Base-by-base conservation (phyloP, 2,113 vertebrate genomes). In the Odobenus rosmarus region DNA sequence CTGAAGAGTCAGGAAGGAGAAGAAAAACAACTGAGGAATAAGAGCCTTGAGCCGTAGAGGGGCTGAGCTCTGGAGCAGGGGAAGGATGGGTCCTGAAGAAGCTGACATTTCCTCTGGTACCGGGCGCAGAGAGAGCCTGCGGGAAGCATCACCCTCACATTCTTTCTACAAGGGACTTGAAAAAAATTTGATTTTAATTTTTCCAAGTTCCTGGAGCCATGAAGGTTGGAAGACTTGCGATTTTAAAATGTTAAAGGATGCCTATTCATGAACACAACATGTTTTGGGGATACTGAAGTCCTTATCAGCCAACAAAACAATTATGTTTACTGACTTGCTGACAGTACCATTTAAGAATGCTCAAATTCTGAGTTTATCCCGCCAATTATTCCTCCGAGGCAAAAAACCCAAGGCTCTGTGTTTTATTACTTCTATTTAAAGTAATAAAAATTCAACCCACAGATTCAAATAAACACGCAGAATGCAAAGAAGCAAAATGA, bases 401-500 rank as follows among this genome's bases (percentile, higher is more conserved):
- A 95, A 92, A 96, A 79, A n/a, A 16, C 49, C 26, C 88, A 53
- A 92, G 64, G 59, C 81, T 97, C 71, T 84, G 39, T 64, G 62
- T 88, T 94, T 96, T 90, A 97, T 88, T 92, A 59, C 84, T 88
- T 95, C 93, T 95, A 92, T 71, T 97, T 95, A 88, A 88, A 94
- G 97, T 74, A 97, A 93, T 86, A 97, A 90, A 96, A 96, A 88
- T n/a, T 85, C 96, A 92, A 46, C 72, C 42, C 90, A 79, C n/a
- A 71, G 84, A 90, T 94, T 90, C 80, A 90, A 97, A 92, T 84
- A 96, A 97, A 97, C 39, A 76, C 5, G n/a, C 51, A 88, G 85
- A 96, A 95, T 42, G 51, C 90, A 97, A 90, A 57, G 79, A 94
- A 97, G 64, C 64, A 67, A 81, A 97, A 93, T 74, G 71, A 96